Conservation (phyloP, 1,140 invertebrate species). For the Trichoplusia ni region DNA sequence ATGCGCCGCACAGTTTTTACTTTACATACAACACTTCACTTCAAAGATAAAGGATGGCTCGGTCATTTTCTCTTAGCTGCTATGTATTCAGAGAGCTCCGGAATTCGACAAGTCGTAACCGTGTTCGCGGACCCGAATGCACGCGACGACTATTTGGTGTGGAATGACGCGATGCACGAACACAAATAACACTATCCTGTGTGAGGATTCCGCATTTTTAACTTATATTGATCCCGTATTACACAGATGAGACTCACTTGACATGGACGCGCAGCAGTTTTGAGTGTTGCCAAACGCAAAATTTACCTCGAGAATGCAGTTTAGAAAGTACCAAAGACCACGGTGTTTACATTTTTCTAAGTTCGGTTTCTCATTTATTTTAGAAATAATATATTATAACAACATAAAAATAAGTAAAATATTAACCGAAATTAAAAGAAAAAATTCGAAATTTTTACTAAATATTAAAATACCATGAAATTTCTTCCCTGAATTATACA, state of each 20-base stretch:
- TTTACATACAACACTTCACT: conserved; percentile 67
- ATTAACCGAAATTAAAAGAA: too few species aligned
- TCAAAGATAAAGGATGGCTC: conserved; percentile 68
- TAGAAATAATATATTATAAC: too few species aligned
- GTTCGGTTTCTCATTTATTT: too few species aligned
- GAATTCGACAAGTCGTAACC: neutral
- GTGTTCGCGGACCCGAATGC: neutral
- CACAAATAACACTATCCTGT: conserved; percentile 54
- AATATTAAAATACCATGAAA: too few species aligned
- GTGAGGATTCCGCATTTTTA: conserved; percentile 71
- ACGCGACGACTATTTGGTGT: conserved; percentile 25
- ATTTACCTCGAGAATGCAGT: conserved; percentile 20
- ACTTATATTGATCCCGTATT: conserved; percentile 73
- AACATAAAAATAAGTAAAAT: too few species aligned
- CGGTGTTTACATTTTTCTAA: too few species aligned
- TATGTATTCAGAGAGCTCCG: conserved; percentile 50
- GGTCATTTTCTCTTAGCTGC: conserved; percentile 64
- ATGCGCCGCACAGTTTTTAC: conserved; percentile 49
- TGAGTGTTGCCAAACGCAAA: conserved; percentile 52
- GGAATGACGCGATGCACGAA: conserved; percentile 36
- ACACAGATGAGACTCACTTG: conserved; percentile 72
- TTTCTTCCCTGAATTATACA: too few species aligned
- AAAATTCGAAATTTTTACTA: too few species aligned
- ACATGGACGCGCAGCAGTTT: conserved; percentile 77
- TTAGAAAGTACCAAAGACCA: conserved; percentile 29